phyloP scores from a whole-genome alignment of 1,140 invertebrate species.

The Planococcus citri region DNA sequence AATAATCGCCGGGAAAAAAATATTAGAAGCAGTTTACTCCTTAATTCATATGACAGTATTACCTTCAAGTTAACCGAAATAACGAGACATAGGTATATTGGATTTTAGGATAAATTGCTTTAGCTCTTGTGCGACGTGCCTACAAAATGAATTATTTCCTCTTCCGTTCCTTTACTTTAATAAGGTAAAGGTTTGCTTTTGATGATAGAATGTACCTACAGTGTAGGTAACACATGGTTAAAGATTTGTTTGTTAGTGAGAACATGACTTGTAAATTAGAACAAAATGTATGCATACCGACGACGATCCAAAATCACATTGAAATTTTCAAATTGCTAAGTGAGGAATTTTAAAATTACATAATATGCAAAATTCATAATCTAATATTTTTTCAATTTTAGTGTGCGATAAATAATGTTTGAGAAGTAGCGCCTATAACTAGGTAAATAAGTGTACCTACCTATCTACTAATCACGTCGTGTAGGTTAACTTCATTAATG shows the following conservation, averaged over 20 bases:
- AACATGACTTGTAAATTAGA: background rate
- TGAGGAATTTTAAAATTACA: too few relatives aligned
- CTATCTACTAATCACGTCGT: too few relatives aligned
- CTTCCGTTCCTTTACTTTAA: background rate
- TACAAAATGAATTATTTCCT: slow-evolving; percentile 8
- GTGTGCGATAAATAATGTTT: too few relatives aligned
- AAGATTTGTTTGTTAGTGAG: background rate
- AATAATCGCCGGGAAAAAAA: background rate
- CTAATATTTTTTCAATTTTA: too few relatives aligned
- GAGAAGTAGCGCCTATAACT: too few relatives aligned
- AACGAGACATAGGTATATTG: slow-evolving; percentile 3
- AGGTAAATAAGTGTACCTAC: too few relatives aligned
- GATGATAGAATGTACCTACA: background rate
- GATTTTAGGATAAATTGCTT: background rate
- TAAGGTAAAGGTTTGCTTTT: background rate
- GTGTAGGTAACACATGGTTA: background rate
- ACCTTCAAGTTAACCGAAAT: background rate
- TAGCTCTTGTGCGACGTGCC: background rate
- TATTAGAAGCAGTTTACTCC: too few relatives aligned
- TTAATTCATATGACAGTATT: too few relatives aligned
- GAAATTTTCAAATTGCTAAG: too few relatives aligned
- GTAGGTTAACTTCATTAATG: too few relatives aligned
- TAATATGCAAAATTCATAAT: too few relatives aligned
- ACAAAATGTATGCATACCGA: background rate
- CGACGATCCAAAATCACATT: too few relatives aligned